These are phyloP conservation scores for Diglossa brunneiventris DNA, from an alignment of 2,113 vertebrate genomes.

Conservation along the genomic window DNA sequence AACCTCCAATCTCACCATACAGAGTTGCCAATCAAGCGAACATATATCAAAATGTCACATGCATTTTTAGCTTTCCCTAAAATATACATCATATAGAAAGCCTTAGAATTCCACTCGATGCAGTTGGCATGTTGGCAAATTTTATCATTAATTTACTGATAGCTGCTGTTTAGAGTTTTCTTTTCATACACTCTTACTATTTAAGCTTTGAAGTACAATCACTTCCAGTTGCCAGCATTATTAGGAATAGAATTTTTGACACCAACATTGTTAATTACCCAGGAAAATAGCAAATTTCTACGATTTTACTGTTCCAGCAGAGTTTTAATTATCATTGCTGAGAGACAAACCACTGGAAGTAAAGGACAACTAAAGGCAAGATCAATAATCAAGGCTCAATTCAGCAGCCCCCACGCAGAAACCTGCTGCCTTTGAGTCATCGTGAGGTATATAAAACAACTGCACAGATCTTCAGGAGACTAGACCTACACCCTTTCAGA, in stretches of 20 bases:
- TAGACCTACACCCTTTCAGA: not conserved
- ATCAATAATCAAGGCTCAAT: not conserved
- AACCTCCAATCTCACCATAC: not conserved
- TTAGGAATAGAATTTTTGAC: not conserved
- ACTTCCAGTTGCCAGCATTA: not conserved
- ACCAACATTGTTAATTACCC: not conserved
- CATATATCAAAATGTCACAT: not conserved
- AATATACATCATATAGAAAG: not conserved
- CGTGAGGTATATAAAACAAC: not conserved
- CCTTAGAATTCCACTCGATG: not conserved
- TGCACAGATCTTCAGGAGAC: not conserved
- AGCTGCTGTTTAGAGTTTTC: not conserved
- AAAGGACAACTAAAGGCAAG: not conserved
- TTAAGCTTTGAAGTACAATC: not conserved
- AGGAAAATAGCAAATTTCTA: not conserved
- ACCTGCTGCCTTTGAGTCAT: not conserved
- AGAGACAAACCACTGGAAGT: not conserved
- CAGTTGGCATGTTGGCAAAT: not conserved
- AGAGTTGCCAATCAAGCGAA: not conserved
- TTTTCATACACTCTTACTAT: not conserved
- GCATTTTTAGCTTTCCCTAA: not conserved
- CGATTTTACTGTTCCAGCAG: not conserved
- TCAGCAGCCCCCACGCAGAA: not conserved
- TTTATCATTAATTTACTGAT: not conserved
- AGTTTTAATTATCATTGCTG: not conserved